Evolutionary conservation across 2,888 invertebrate species (phyloP).

Genomic region (Sphinx pinastri): DNA sequence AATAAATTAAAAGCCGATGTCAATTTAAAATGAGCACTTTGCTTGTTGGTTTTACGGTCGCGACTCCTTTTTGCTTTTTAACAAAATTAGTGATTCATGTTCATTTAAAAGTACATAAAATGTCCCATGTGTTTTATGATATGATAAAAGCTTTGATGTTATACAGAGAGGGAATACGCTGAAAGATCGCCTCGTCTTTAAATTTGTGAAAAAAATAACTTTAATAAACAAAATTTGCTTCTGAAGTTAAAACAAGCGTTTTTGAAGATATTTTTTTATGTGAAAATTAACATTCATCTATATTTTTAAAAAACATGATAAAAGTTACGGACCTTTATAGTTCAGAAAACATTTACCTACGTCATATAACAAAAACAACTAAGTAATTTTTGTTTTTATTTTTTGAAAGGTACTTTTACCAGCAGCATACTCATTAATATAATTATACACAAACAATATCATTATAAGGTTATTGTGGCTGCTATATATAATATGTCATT

Average conservation of each 20-base stretch:
- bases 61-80: slow-evolving; percentile 21
- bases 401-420: too few relatives aligned
- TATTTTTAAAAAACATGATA: too few relatives aligned
- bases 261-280: neutral
- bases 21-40: slow-evolving; percentile 16
- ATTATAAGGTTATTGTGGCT: too few relatives aligned
- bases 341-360: too few relatives aligned
- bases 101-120: slow-evolving; percentile 30
- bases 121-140: slow-evolving; percentile 55
- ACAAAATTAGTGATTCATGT: slow-evolving; percentile 22
- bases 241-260: neutral
- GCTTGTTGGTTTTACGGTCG: slow-evolving; percentile 10
- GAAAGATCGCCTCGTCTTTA: slow-evolving; percentile 12
- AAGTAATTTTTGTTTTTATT: too few relatives aligned
- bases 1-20: slow-evolving; percentile 5
- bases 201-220: slow-evolving; percentile 18
- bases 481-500: too few relatives aligned
- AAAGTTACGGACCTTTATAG: too few relatives aligned
- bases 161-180: slow-evolving; percentile 20
- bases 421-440: too few relatives aligned
- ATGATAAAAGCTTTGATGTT: slow-evolving; percentile 53
- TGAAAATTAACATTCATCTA: neutral
- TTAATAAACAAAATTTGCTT: slow-evolving; percentile 9
- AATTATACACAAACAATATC: too few relatives aligned
- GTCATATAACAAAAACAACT: too few relatives aligned